Evolutionary conservation across 2,797 vertebrate genomes (phyloP).

Genomic region (Chelidonichthys spinosus): DNA sequence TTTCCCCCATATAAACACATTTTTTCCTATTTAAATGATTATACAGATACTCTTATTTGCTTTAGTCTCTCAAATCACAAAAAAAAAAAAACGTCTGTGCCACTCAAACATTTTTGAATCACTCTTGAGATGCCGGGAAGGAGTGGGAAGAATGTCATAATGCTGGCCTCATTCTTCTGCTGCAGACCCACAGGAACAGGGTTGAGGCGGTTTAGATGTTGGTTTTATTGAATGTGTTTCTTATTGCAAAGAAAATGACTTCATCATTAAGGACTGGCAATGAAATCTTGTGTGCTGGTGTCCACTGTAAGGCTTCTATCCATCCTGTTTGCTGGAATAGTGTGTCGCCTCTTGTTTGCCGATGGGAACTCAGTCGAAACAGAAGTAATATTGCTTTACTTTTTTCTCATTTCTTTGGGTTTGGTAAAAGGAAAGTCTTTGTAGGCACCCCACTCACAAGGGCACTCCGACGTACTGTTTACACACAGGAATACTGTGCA

Average conservation of each 20-base stretch:
- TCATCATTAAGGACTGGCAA: not conserved
- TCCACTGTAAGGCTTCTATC: not conserved
- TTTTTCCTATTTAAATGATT: too few relatives aligned
- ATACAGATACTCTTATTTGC: not conserved
- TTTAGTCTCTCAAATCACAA: not conserved
- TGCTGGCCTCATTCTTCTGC: not conserved
- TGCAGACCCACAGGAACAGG: not conserved
- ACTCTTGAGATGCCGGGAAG: not conserved
- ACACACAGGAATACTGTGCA: constrained; percentile 9
- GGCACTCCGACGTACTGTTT: not conserved
- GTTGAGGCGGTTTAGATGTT: constrained; percentile 9
- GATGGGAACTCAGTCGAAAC: constrained; percentile 33
- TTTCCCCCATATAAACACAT: not conserved
- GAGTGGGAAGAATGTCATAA: not conserved
- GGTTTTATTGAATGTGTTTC: constrained; percentile 7
- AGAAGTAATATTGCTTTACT: constrained; percentile 41
- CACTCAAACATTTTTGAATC: not conserved
- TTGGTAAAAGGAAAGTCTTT: constrained; percentile 39
- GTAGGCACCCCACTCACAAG: constrained; percentile 8
- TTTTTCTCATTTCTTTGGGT: constrained; percentile 41
- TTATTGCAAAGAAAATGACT: constrained; percentile 18
- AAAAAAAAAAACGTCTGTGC: not conserved
- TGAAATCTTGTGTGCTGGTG: too few relatives aligned
- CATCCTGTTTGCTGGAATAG: constrained; percentile 34
- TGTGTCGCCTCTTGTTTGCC: not conserved